Evolutionary conservation across 2,797 vertebrate species (phyloP).

Genomic region (Dermochelys coriacea): DNA sequence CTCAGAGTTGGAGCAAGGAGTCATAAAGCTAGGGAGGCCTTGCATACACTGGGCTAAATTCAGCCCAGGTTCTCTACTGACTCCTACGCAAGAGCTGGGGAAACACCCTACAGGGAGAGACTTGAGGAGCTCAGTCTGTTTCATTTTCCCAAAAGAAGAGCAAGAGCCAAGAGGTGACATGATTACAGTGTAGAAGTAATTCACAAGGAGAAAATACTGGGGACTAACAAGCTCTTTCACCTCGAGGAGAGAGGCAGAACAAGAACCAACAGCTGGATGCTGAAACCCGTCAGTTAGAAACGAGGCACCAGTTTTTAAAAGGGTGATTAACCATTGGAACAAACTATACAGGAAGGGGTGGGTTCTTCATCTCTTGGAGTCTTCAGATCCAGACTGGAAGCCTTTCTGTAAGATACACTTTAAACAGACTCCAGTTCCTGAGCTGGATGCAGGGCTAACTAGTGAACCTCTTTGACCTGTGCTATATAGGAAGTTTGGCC

Average conservation of each 20-base stretch:
- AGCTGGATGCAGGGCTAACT: background rate
- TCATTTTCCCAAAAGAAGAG: background rate
- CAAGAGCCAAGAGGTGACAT: background rate
- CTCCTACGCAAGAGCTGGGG: background rate
- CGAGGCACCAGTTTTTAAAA: constrained; percentile 56
- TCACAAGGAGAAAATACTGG: background rate
- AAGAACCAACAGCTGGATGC: background rate
- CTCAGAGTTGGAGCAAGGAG: background rate
- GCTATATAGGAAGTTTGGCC: background rate
- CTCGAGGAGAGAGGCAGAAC: constrained; percentile 20
- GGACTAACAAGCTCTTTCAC: constrained; percentile 32
- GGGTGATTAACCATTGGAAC: background rate
- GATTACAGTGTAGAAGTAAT: background rate
- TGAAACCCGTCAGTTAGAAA: constrained; percentile 45
- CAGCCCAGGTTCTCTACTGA: background rate
- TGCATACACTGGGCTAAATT: background rate
- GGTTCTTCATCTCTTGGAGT: background rate
- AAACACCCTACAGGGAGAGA: background rate
- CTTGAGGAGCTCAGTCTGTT: background rate
- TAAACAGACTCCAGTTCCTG: background rate
- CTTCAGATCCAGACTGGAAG: background rate
- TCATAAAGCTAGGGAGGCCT: background rate
- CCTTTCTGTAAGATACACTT: background rate
- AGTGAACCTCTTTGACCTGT: too few relatives aligned
- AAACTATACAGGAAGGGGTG: background rate